These are phyloP conservation scores for Penaeus monodon DNA, from an alignment of 2,888 invertebrate genomes.

Conservation along the genomic window DNA sequence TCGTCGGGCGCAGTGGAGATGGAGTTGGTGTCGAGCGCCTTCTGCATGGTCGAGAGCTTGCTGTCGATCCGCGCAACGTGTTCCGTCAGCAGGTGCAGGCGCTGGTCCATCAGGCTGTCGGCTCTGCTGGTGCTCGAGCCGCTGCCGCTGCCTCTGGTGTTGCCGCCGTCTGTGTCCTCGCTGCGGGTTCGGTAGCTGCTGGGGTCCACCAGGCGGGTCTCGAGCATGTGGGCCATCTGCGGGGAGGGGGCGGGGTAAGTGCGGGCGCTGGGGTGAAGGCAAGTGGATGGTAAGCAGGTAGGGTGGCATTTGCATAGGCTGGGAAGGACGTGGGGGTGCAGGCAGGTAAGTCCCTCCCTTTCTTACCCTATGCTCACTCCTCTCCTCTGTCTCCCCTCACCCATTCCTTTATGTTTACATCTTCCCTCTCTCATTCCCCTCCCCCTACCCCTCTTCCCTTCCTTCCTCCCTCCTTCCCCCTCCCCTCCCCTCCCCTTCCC, in stretches of 20 bases:
- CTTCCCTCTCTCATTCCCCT: too few relatives aligned
- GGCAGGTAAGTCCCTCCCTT: too few relatives aligned
- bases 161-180: background rate
- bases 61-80: slow-evolving; percentile 83
- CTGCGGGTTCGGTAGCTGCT: slow-evolving; percentile 21
- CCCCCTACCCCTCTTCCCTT: too few relatives aligned
- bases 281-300: too few relatives aligned
- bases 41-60: slow-evolving; percentile 79
- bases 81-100: slow-evolving; percentile 81
- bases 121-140: background rate
- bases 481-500: too few relatives aligned
- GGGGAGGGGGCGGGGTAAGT: background rate
- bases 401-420: too few relatives aligned
- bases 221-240: slow-evolving; percentile 61
- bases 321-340: background rate
- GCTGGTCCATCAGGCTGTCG: slow-evolving; percentile 46
- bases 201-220: slow-evolving; percentile 62
- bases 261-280: too few relatives aligned
- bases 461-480: too few relatives aligned
- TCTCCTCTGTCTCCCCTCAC: too few relatives aligned
- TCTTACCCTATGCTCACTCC: too few relatives aligned
- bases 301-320: too few relatives aligned
- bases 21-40: slow-evolving; percentile 86
- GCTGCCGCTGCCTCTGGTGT: background rate
- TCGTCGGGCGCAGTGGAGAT: slow-evolving; percentile 58